Evolutionary conservation across 2,113 vertebrate species (phyloP).

Genomic region (Myotis yumanensis): DNA sequence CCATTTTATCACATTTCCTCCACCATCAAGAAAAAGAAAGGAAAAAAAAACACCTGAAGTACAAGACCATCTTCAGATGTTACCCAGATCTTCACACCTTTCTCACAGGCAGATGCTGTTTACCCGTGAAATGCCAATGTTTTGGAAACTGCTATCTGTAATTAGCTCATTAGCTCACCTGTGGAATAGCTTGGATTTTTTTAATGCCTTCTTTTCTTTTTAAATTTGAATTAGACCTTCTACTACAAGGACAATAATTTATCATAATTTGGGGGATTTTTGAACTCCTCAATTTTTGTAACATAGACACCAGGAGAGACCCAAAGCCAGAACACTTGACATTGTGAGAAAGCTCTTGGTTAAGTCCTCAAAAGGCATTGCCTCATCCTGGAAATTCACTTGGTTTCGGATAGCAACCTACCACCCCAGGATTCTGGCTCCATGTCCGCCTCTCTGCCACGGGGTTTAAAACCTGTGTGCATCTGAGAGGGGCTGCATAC

Average conservation of each 20-base stretch:
- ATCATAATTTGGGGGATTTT: neutral
- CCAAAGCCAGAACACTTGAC: neutral
- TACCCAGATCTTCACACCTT: conserved; percentile 36
- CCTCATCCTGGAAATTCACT: neutral
- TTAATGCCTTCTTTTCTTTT: neutral
- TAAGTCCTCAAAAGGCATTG: neutral
- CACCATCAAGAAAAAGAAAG: neutral
- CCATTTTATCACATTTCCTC: neutral
- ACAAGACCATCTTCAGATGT: neutral
- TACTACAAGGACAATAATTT: neutral
- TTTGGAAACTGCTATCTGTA: conserved; percentile 71
- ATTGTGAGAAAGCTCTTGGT: neutral
- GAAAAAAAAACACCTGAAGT: conserved; percentile 24
- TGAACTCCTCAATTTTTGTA: neutral
- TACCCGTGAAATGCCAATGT: conserved; percentile 65
- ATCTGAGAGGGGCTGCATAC: no score
- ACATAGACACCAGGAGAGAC: neutral
- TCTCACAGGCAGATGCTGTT: conserved; percentile 77
- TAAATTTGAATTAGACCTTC: neutral
- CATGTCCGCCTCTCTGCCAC: accelerated
- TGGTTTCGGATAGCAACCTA: neutral
- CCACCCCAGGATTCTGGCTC: neutral
- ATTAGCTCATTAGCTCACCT: conserved; percentile 77
- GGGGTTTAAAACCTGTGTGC: no score
- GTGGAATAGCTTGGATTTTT: conserved; percentile 40